A percentile compares a stretch with the other conserved stretches of the same genome.
phyloP scores from a whole-genome alignment of 1,140 invertebrate species.

The Lepidotrigona ventralis region DNA sequence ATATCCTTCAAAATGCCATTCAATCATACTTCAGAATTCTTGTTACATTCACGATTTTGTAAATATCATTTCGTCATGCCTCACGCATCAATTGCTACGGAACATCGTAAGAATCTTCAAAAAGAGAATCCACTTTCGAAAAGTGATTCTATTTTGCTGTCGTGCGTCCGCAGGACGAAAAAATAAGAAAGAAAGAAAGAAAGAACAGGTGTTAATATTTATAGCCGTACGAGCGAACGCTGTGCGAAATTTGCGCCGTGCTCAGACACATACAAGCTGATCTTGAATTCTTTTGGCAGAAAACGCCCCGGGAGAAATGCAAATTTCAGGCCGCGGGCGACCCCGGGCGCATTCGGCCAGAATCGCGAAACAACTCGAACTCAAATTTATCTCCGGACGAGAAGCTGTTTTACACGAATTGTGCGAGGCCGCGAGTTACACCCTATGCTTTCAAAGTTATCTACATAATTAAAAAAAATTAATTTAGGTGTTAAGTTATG shows the following conservation, averaged over 20 bases:
- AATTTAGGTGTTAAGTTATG: too few species aligned
- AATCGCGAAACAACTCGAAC: conserved; percentile 40
- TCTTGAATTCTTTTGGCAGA: conserved; percentile 52
- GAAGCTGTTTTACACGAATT: neutral
- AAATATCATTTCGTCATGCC: neutral
- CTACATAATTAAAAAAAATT: too few species aligned
- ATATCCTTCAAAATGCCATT: too few species aligned
- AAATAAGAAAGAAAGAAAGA: too few species aligned
- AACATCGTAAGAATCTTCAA: neutral
- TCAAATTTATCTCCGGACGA: conserved; percentile 32
- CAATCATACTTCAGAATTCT: too few species aligned
- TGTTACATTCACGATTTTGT: neutral
- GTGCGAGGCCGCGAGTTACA: conserved; percentile 6
- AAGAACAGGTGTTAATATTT: conserved; percentile 32
- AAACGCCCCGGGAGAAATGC: conserved; percentile 37
- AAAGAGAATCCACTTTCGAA: neutral
- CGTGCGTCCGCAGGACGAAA: neutral
- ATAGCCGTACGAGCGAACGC: neutral
- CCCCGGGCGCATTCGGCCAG: conserved; percentile 18
- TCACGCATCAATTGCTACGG: neutral
- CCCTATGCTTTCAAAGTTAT: too few species aligned
- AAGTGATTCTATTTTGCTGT: neutral
- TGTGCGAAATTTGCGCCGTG: conserved; percentile 3
- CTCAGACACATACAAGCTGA: conserved; percentile 27
- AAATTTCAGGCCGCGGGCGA: conserved; percentile 18